phyloP scores from a whole-genome alignment of 2,888 invertebrate species.

The Ferrisia virgata region DNA sequence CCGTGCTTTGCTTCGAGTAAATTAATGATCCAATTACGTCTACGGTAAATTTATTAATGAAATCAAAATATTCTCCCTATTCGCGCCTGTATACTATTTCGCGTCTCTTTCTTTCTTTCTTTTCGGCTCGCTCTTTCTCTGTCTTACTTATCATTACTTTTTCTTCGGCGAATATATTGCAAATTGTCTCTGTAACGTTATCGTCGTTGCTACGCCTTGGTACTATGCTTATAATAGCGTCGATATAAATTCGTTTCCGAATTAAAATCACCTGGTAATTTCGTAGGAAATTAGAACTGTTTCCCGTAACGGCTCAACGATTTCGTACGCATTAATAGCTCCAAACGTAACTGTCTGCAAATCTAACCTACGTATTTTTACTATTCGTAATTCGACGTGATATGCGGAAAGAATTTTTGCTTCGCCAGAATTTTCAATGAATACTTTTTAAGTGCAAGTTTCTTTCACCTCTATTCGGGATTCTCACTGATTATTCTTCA shows the following conservation, averaged over 20 bases:
- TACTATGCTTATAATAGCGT: not conserved
- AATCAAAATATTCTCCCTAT: conserved; percentile 44
- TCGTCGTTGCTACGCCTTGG: not conserved
- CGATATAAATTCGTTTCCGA: conserved; percentile 33
- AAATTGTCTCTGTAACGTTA: conserved; percentile 34
- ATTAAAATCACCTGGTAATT: conserved; percentile 32
- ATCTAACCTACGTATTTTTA: no score
- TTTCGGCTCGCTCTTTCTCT: not conserved
- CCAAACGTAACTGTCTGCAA: no score
- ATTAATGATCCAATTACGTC: conserved; percentile 46
- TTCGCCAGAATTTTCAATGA: no score
- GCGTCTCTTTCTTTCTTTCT: not conserved
- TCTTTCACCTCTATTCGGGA: no score
- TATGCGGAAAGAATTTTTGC: no score
- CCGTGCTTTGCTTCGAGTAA: not conserved
- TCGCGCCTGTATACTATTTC: not conserved
- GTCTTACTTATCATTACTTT: conserved; percentile 18
- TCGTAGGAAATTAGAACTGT: not conserved
- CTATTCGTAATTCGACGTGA: no score
- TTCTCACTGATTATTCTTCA: no score
- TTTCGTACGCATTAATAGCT: not conserved
- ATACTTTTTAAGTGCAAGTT: no score
- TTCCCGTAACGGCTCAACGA: not conserved
- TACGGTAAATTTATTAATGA: conserved; percentile 43
- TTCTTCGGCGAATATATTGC: conserved; percentile 35